Conservation (phyloP, 2,113 vertebrate genomes). For the Crocuta crocuta region DNA sequence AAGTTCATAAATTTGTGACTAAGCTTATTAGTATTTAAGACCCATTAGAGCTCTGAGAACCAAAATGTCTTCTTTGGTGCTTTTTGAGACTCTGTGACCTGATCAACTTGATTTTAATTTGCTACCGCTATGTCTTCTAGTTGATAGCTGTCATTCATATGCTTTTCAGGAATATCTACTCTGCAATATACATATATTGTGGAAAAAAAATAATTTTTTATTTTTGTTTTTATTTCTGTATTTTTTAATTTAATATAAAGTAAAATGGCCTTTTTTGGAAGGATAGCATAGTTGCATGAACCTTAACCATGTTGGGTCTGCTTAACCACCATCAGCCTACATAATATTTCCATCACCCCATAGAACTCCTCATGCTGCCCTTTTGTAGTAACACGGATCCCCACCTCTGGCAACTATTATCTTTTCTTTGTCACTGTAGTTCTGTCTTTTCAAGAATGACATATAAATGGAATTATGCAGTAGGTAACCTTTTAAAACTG, state of each 20-base stretch:
- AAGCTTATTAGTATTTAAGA: neutral
- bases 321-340: neutral
- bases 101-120: neutral
- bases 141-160: neutral
- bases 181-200: neutral
- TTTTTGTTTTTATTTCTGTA: neutral
- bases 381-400: neutral
- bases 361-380: neutral
- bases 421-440: neutral
- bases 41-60: neutral
- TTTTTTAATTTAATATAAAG: neutral
- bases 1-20: neutral
- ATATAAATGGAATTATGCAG: neutral
- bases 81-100: neutral
- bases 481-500: neutral
- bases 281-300: neutral
- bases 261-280: neutral
- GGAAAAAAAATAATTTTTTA: neutral
- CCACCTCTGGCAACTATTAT: neutral
- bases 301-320: neutral
- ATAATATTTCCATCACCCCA: neutral
- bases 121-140: neutral
- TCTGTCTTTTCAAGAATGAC: neutral
- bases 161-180: neutral
- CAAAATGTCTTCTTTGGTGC: neutral